phyloP scores from a whole-genome alignment of 1,140 invertebrate genomes.

The Eurosta solidaginis region DNA sequence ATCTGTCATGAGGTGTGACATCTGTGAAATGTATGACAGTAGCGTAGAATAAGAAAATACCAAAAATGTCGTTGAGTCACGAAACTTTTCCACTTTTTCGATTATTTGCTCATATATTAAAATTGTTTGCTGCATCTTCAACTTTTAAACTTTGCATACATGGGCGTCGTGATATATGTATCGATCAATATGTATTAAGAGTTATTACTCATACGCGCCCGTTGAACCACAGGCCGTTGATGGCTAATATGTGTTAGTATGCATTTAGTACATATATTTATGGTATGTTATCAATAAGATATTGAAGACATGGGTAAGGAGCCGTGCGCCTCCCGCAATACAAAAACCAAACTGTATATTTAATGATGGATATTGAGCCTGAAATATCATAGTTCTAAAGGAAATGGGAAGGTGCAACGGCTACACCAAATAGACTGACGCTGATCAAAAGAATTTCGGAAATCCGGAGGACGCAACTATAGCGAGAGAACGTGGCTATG shows the following conservation, averaged over 20 bases:
- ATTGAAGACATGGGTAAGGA: too few relatives aligned
- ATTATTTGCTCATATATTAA: neutral
- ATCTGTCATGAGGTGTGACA: neutral
- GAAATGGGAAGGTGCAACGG: too few relatives aligned
- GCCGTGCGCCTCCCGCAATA: too few relatives aligned
- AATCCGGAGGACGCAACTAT: too few relatives aligned
- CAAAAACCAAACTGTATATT: too few relatives aligned
- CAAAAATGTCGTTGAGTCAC: slow-evolving; percentile 5
- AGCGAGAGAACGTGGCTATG: too few relatives aligned
- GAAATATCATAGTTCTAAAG: too few relatives aligned
- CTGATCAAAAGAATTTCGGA: too few relatives aligned
- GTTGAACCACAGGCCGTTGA: neutral
- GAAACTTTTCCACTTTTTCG: neutral
- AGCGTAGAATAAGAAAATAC: neutral
- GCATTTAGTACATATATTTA: neutral
- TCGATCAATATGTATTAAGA: slow-evolving; percentile 24
- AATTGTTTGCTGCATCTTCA: neutral
- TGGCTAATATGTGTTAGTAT: neutral
- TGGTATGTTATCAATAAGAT: neutral
- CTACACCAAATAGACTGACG: too few relatives aligned
- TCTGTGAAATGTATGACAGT: neutral
- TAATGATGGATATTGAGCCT: too few relatives aligned
- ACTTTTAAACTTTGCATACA: slow-evolving; percentile 17
- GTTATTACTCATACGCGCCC: slow-evolving; percentile 16
- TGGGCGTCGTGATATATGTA: neutral